These are phyloP conservation scores for Epinotia nisella DNA, from an alignment of 2,888 invertebrate genomes.

Conservation along the genomic window DNA sequence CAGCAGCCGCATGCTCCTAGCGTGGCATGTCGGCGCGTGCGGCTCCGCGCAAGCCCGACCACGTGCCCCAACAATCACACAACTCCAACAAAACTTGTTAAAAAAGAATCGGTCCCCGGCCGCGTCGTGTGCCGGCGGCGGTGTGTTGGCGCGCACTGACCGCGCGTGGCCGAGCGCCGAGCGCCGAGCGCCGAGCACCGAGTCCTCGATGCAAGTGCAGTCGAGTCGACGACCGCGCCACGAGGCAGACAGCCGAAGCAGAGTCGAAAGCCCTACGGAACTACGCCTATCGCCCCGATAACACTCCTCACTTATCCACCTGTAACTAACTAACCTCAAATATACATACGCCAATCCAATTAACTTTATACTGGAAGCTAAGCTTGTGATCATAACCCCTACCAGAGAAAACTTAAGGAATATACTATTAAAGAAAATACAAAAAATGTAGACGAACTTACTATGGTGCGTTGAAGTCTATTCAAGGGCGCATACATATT, in stretches of 20 bases:
- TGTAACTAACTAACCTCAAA: not conserved
- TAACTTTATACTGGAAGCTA: not conserved
- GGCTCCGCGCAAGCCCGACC: conserved; percentile 57
- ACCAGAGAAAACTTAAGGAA: not conserved
- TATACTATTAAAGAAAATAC: not conserved
- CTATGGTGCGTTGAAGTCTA: conserved; percentile 79
- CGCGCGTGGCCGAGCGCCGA: conserved; percentile 62
- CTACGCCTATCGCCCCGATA: conserved; percentile 17
- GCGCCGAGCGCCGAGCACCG: conserved; percentile 12
- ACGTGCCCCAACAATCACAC: conserved; percentile 5
- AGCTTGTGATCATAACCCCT: not conserved
- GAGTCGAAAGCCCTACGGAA: conserved; percentile 32
- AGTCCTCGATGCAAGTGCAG: conserved; percentile 39
- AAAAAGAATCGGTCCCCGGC: conserved; percentile 19
- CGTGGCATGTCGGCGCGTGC: conserved; percentile 77
- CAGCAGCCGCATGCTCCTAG: conserved; percentile 82
- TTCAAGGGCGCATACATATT: conserved; percentile 74
- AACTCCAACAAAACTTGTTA: not conserved
- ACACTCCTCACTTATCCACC: not conserved
- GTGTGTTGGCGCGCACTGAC: conserved; percentile 54
- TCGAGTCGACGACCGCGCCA: conserved; percentile 53
- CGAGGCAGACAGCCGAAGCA: conserved; percentile 42
- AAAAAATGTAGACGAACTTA: conserved; percentile 52
- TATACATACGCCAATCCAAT: not conserved
- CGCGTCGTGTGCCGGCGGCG: conserved; percentile 49